Percentiles rank a stretch among this genome's conserved stretches.
Conservation (phyloP, 2,113 vertebrate species). For the Petrocephalus zakoni region DNA sequence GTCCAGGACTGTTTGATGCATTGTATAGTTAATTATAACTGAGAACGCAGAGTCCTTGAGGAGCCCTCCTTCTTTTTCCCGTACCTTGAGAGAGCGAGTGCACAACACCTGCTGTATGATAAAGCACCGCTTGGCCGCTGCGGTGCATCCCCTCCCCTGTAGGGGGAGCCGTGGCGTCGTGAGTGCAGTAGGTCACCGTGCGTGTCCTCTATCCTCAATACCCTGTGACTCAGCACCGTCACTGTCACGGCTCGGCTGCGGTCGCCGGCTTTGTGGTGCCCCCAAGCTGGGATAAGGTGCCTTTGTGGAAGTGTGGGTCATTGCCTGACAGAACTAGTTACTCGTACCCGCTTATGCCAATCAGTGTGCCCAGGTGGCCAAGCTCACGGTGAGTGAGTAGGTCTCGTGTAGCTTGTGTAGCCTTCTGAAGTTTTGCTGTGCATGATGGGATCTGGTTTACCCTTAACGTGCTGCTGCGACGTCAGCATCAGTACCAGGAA, state of each 20-base stretch:
- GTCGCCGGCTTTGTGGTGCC: neutral
- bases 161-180: neutral
- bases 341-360: neutral
- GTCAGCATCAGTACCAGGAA: neutral
- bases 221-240: neutral
- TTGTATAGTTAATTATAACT: neutral
- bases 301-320: neutral
- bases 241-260: neutral
- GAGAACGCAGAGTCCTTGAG: slow-evolving; percentile 1
- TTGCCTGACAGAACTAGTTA: neutral
- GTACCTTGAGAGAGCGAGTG: neutral
- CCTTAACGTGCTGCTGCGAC: neutral
- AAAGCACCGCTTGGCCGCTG: neutral
- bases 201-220: neutral
- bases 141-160: neutral
- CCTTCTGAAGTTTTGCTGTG: neutral
- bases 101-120: neutral
- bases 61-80: neutral
- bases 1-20: neutral
- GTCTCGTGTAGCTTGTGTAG: neutral
- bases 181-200: neutral
- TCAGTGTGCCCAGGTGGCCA: neutral
- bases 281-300: neutral
- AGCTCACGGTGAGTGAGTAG: neutral
- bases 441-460: neutral